Evolutionary conservation across 1,140 invertebrate species (phyloP).

Genomic region (Achroia grisella): DNA sequence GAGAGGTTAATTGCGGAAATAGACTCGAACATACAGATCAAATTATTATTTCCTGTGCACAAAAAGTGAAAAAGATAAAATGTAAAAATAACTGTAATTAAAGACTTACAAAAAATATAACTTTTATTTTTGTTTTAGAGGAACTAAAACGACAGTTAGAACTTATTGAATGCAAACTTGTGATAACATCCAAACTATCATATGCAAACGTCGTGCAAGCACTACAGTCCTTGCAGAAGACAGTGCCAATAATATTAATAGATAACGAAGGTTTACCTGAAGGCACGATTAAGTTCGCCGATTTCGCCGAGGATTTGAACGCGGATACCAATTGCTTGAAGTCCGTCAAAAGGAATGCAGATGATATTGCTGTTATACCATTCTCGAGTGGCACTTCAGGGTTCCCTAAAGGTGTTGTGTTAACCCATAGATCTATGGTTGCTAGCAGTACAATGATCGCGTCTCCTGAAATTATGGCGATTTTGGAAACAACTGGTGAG

Average conservation of each 20-base stretch:
- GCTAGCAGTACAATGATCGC: constrained; percentile 70
- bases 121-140: constrained; percentile 75
- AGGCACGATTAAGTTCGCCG: constrained; percentile 75
- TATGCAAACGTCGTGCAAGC: constrained; percentile 66
- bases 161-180: constrained; percentile 77
- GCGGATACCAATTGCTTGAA: constrained; percentile 69
- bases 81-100: too few relatives aligned
- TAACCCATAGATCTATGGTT: constrained; percentile 80
- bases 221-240: constrained; percentile 47
- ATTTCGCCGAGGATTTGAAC: constrained; percentile 69
- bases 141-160: constrained; percentile 84
- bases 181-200: constrained; percentile 78
- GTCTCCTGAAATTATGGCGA: constrained; percentile 39
- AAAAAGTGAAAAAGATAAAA: too few relatives aligned
- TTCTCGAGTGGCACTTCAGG: constrained; percentile 92
- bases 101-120: too few relatives aligned
- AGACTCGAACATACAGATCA: too few relatives aligned
- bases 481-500: constrained; percentile 50
- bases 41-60: too few relatives aligned
- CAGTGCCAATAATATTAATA: constrained; percentile 75
- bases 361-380: constrained; percentile 76
- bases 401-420: constrained; percentile 88
- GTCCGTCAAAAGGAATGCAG: constrained; percentile 43
- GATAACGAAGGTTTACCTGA: constrained; percentile 64
- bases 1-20: too few relatives aligned